Base-by-base conservation (phyloP, 1,140 invertebrate genomes). In the Brachionus paranguensis region DNA sequence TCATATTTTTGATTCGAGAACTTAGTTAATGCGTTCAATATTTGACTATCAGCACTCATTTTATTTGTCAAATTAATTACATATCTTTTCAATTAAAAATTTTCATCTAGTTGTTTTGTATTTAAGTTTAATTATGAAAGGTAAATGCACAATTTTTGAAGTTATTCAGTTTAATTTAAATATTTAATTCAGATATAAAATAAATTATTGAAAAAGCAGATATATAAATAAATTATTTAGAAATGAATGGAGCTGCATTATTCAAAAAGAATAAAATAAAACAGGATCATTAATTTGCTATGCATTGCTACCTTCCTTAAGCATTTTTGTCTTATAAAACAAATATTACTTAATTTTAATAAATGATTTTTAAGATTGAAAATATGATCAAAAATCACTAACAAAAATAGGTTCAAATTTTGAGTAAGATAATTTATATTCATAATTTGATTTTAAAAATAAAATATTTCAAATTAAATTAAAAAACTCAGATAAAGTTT, bases 1-100 rank as follows among this genome's bases (percentile, higher is more conserved):
- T 81, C 33, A 14, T 64, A 81, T 8, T 64, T 64, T 81, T 81
- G 78, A 14, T 81, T 65, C 7, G 37, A 20, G 10, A 81, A 68
- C 33, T 47, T 81, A 55, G 17, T 14, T 10, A 81, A 20, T 5
- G 72, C 72, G 24, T 47, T 50, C 20, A 47, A 50, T 12, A 76
- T 29, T 76, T 76, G 45, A 76, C 20, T 50, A 27, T 27, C 43
- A 50, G n/a, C 10, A 11, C 17, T 29, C 72, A 76, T 76, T 47
- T 27, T 76, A 43, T 24, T 74, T 43, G 10, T 47, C 45, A 12
- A 47, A 41, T 43, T 33, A 29, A 68, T 41, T 29, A 17, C 33
- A 43, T 20, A 20, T 17, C n/a, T 43, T 72, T 14, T 17, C 17
- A 41, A 37, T 41, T 72, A 43, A 43, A 41, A 72, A 45, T 60